These are phyloP conservation scores for Drosophila virilis DNA, from an alignment of 1,140 invertebrate species.

Conservation along the genomic window DNA sequence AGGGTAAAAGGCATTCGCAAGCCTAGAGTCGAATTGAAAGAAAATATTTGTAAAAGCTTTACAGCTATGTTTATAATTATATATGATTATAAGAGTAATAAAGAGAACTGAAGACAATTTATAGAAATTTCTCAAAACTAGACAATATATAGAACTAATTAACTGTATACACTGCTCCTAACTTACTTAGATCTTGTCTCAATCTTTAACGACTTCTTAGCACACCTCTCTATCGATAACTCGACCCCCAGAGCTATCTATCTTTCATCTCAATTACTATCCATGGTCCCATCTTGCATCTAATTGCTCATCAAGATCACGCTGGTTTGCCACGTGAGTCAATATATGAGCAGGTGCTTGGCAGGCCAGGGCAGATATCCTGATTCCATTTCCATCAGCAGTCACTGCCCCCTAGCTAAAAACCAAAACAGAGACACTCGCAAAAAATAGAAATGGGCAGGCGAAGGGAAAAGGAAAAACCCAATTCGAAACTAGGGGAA, in stretches of 20 bases:
- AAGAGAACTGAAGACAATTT: no score
- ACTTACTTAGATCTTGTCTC: no score
- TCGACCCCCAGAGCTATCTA: neutral
- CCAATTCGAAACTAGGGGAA: constrained; percentile 35
- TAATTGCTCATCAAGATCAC: constrained; percentile 9
- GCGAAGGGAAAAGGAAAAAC: constrained; percentile 24
- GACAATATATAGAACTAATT: no score
- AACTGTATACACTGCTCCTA: no score
- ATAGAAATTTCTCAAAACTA: neutral
- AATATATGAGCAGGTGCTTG: constrained; percentile 23
- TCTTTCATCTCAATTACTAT: constrained; percentile 10
- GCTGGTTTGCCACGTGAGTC: constrained; percentile 30
- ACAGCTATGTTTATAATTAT: no score
- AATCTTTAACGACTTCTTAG: no score
- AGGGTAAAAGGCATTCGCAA: no score
- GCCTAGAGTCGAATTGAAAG: no score
- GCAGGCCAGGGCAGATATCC: neutral
- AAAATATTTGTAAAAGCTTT: no score
- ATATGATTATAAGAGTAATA: no score
- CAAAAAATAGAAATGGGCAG: constrained; percentile 15
- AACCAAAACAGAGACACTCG: constrained; percentile 37
- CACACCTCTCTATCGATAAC: no score
- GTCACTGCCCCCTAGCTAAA: constrained; percentile 59
- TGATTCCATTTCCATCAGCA: constrained; percentile 48
- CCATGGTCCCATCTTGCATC: neutral